These are phyloP conservation scores for Rhinella marina DNA, from an alignment of 2,797 vertebrate genomes.

Conservation along the genomic window DNA sequence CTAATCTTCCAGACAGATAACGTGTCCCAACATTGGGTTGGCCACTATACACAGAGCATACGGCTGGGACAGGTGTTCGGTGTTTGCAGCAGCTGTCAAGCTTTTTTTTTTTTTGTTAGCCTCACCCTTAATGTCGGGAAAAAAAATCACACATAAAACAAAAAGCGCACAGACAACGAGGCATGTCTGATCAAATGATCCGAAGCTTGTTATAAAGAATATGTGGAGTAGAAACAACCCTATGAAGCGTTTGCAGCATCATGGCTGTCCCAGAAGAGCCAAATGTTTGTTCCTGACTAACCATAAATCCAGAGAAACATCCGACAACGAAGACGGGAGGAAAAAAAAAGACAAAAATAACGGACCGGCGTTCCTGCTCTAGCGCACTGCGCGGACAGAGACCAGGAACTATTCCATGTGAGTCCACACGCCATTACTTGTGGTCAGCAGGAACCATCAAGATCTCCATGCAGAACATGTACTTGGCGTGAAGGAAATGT, in stretches of 20 bases:
- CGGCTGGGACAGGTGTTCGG: conserved; percentile 43
- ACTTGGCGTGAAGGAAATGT: neutral
- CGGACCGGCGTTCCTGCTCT: neutral
- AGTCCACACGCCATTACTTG: neutral
- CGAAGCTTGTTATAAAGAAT: conserved; percentile 33
- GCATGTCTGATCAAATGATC: conserved; percentile 1
- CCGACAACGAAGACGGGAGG: neutral
- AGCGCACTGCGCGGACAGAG: neutral
- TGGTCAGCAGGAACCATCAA: neutral
- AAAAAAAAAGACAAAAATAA: neutral
- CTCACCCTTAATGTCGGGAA: conserved; percentile 31
- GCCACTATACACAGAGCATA: conserved; percentile 39
- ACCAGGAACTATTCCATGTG: neutral
- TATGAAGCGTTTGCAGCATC: neutral
- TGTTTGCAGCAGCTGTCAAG: conserved; percentile 51
- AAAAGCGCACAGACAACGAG: neutral
- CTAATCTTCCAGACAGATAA: conserved; percentile 26
- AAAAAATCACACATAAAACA: conserved; percentile 39
- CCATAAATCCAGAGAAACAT: neutral
- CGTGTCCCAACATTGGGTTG: conserved; percentile 20
- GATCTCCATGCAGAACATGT: neutral
- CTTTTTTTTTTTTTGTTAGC: conserved; percentile 17
- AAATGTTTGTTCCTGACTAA: neutral
- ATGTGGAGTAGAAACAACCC: conserved; percentile 4
- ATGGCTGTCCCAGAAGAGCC: neutral